These are phyloP conservation scores for Tipula helvola DNA, from an alignment of 2,888 invertebrate genomes.

Conservation along the genomic window DNA sequence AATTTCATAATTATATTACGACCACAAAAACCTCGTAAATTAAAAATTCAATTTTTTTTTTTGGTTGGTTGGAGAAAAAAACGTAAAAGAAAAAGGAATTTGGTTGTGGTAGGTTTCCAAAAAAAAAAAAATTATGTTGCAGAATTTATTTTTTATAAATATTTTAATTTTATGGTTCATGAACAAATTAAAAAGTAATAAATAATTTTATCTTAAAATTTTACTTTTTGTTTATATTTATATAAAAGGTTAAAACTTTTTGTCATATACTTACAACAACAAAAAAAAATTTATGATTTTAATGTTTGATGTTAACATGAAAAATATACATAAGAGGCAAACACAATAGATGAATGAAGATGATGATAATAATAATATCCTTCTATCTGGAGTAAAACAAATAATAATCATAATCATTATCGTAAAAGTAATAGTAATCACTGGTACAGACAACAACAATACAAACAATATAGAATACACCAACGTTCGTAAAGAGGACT, in stretches of 20 bases:
- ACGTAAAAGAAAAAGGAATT: background rate
- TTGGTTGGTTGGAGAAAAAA: background rate
- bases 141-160: background rate
- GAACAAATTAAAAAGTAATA: slow-evolving; percentile 4
- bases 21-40: background rate
- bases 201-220: background rate
- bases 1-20: background rate
- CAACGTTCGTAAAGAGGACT: background rate
- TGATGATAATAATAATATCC: background rate
- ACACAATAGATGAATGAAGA: background rate
- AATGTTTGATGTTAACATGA: background rate
- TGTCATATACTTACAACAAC: background rate
- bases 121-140: background rate
- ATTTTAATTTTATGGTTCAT: background rate
- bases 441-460: background rate
- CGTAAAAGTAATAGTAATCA: slow-evolving; percentile 4
- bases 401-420: background rate
- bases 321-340: background rate
- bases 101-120: background rate
- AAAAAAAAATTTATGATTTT: background rate
- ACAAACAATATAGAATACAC: background rate
- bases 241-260: background rate
- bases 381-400: slow-evolving; percentile 4
- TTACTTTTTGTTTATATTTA: background rate
- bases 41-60: background rate